These are phyloP conservation scores for Ammodramus savannarum DNA, from an alignment of 2,113 vertebrate species.

Conservation along the genomic window DNA sequence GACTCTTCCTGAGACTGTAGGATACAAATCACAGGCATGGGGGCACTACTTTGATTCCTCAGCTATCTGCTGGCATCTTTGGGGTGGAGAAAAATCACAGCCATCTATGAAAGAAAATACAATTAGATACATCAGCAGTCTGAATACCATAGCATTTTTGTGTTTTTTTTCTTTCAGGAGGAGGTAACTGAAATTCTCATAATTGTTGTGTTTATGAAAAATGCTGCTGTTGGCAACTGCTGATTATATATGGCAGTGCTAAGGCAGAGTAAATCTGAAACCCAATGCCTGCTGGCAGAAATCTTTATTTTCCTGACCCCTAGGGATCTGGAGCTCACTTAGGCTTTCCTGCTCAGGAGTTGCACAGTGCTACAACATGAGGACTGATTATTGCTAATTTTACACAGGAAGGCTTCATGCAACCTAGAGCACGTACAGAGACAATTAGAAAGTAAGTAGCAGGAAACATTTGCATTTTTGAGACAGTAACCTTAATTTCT, in stretches of 20 bases:
- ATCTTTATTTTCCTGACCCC: not conserved
- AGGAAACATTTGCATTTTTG: not conserved
- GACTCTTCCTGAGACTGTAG: not conserved
- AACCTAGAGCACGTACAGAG: not conserved
- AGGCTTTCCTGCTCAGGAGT: not conserved
- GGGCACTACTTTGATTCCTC: not conserved
- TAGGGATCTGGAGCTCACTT: not conserved
- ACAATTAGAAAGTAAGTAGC: not conserved
- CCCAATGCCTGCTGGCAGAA: fast-evolving
- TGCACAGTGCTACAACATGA: not conserved
- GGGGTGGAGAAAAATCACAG: not conserved
- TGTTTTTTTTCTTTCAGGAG: not conserved
- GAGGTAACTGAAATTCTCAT: not conserved
- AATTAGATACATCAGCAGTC: not conserved
- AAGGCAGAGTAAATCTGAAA: not conserved
- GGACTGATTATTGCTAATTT: not conserved
- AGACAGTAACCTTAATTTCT: not conserved
- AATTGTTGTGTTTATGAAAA: not conserved
- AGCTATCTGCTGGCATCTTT: not conserved
- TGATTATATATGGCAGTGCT: not conserved
- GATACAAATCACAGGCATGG: not conserved
- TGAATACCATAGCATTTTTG: not conserved
- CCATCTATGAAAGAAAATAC: not conserved
- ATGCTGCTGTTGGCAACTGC: not conserved
- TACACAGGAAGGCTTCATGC: not conserved